Evolutionary conservation across 2,113 vertebrate genomes (phyloP).

Genomic region (Psittacula cyanocephala): DNA sequence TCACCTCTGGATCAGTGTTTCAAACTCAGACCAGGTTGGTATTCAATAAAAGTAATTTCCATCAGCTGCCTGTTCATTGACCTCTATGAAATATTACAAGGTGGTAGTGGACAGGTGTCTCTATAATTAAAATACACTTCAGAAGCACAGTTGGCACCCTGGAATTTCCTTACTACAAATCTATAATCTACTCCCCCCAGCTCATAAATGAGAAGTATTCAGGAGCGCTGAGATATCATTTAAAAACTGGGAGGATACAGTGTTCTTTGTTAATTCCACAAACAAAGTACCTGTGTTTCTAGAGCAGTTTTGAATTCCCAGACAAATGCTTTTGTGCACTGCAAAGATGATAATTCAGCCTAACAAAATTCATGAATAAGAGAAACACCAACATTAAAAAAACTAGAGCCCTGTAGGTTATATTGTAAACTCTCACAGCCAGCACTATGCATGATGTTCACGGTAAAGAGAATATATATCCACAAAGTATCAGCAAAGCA

Average conservation of each 20-base stretch:
- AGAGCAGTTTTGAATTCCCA: neutral
- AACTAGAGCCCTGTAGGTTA: neutral
- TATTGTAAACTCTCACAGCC: neutral
- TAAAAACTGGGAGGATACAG: neutral
- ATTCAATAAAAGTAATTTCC: conserved; percentile 12
- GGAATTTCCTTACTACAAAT: conserved; percentile 29
- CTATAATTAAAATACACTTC: conserved; percentile 42
- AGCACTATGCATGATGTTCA: neutral
- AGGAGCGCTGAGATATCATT: neutral
- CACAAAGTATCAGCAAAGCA: neutral
- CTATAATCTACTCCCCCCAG: neutral
- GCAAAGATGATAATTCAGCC: neutral
- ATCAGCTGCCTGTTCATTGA: conserved; percentile 24
- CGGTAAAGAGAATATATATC: neutral
- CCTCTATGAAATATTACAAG: conserved; percentile 23
- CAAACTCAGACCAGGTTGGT: neutral
- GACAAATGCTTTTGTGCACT: neutral
- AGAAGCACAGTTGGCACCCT: conserved; percentile 26
- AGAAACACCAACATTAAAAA: neutral
- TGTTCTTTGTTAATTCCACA: neutral
- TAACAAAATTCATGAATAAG: neutral
- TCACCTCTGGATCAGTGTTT: neutral
- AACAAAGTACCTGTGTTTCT: conserved; percentile 16
- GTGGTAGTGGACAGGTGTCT: conserved; percentile 53
- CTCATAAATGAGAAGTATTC: conserved; percentile 28